Evolutionary conservation across 2,797 vertebrate species (phyloP).

Genomic region (Sebastes matsubarae): DNA sequence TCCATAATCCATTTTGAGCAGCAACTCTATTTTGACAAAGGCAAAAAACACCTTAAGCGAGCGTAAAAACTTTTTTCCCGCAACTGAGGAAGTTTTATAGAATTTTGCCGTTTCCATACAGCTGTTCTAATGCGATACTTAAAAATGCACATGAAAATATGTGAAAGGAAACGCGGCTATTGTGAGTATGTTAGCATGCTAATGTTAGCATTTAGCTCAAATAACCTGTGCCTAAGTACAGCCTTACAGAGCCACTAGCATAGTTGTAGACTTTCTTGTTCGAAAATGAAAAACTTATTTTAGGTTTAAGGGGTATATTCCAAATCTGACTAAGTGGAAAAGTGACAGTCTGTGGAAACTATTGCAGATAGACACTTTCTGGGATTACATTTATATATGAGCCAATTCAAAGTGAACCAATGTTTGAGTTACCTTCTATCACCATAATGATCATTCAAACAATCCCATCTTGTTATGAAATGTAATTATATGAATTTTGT

Average conservation of each 20-base stretch:
- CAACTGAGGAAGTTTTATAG: too few relatives aligned
- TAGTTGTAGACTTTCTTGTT: neutral
- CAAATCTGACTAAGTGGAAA: neutral
- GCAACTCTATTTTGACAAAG: too few relatives aligned
- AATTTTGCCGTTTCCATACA: too few relatives aligned
- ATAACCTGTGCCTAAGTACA: neutral
- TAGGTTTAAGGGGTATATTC: neutral
- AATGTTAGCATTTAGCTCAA: too few relatives aligned
- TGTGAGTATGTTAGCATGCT: too few relatives aligned
- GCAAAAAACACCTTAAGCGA: too few relatives aligned
- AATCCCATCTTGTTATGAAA: neutral
- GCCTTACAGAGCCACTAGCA: neutral
- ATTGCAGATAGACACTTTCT: neutral
- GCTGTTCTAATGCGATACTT: too few relatives aligned
- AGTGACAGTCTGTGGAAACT: neutral
- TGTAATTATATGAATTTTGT: neutral
- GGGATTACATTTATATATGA: neutral
- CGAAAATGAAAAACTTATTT: too few relatives aligned
- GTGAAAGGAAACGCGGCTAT: too few relatives aligned
- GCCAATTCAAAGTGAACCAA: neutral
- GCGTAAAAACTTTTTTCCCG: too few relatives aligned
- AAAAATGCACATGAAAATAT: too few relatives aligned
- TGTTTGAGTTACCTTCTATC: neutral
- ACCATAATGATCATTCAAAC: neutral
- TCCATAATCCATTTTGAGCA: too few relatives aligned